Conservation (phyloP, 2,113 vertebrate species). For the Pyrgilauda ruficollis region DNA sequence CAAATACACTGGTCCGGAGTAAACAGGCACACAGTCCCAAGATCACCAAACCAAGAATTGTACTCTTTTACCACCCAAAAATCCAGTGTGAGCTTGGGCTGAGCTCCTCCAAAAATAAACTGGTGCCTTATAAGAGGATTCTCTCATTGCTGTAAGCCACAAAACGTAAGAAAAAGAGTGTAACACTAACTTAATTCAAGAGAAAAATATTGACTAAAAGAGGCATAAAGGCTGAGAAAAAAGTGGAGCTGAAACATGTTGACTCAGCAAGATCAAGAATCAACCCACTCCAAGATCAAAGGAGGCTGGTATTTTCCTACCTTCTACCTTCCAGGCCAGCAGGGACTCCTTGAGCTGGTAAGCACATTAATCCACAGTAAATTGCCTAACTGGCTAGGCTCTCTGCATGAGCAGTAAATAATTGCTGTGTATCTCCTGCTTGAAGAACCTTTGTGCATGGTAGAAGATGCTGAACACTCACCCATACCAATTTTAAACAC, state of each 20-base stretch:
- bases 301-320: background rate
- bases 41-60: background rate
- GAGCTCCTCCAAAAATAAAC: background rate
- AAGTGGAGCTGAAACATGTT: background rate
- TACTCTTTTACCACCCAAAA: background rate
- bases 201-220: background rate
- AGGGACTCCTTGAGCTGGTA: background rate
- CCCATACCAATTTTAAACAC: background rate
- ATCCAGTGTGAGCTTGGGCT: background rate
- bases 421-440: background rate
- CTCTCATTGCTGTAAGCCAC: background rate
- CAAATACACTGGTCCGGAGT: background rate
- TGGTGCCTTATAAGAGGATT: background rate
- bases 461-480: background rate
- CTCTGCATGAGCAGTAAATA: background rate
- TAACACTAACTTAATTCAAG: background rate
- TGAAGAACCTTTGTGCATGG: background rate
- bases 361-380: background rate
- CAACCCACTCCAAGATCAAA: background rate
- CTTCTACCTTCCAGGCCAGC: background rate
- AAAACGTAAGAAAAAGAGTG: background rate
- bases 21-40: background rate
- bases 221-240: background rate
- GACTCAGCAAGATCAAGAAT: background rate
- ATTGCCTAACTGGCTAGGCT: background rate